phyloP scores from a whole-genome alignment of 2,797 vertebrate genomes.

The Avahi laniger region DNA sequence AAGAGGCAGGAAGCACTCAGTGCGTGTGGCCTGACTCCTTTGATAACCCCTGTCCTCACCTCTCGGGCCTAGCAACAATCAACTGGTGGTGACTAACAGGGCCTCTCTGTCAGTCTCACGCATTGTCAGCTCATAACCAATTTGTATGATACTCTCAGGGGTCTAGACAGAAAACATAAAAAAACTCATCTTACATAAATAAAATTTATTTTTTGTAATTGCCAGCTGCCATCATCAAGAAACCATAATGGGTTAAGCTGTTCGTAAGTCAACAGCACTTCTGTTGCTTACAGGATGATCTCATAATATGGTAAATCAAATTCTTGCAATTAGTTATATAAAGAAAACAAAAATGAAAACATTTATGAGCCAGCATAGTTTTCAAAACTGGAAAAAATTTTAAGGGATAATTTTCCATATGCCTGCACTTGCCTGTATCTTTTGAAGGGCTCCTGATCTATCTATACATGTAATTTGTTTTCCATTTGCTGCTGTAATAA shows the following conservation, averaged over 20 bases:
- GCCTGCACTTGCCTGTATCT: not conserved
- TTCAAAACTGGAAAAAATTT: not conserved
- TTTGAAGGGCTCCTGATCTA: not conserved
- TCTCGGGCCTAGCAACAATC: not conserved
- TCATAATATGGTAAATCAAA: not conserved
- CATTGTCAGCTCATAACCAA: not conserved
- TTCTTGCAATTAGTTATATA: not conserved
- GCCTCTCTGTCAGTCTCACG: not conserved
- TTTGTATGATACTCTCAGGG: not conserved
- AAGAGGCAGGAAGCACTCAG: not conserved
- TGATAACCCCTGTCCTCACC: not conserved
- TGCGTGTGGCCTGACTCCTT: not conserved
- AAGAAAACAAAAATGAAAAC: conserved; percentile 19
- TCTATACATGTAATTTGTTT: not conserved
- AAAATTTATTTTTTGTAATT: not conserved
- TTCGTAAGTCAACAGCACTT: not conserved
- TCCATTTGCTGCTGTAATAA: not conserved
- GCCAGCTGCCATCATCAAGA: not conserved
- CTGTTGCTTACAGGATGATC: not conserved
- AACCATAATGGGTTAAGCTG: not conserved
- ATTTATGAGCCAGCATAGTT: not conserved
- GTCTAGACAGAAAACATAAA: not conserved
- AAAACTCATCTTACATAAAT: not conserved
- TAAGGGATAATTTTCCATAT: not conserved
- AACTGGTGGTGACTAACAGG: not conserved